Evolutionary conservation across 2,888 invertebrate species (phyloP), one percentile per base, ranked within the genome.

Genomic region (Malthinus seriepunctatus): DNA sequence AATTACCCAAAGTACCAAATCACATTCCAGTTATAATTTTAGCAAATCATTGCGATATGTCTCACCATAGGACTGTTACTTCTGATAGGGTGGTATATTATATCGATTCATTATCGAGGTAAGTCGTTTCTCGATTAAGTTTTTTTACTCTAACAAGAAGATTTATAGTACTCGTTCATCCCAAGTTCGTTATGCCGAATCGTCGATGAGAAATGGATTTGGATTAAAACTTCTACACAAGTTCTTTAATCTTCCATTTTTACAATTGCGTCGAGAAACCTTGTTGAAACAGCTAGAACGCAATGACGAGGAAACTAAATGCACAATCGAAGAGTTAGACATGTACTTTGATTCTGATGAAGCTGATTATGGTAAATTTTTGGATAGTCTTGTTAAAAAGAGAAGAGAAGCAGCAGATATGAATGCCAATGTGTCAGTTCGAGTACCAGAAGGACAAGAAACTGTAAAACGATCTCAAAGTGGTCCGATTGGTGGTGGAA

Each of bases 21-120:
- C 89, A 90, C 71, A 83, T 90, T 74, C 94, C 95, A 1, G 88
- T 96, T 8, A 86, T 97, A 52, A 87, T 97, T 33, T 82, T 97
- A 46, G 96, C 95, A 1, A 97, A 97, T 81, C 95, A 95, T 76
- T 89, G 95, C 74, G 97, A 97, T 77, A 95, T 97, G 95, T 88
- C 93, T n/a, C 96, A 96, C 78, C 96, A 97, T 75, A 83, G 96
- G 51, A 91, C 91, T 58, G 89, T 96, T 15, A 85, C 87, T 1
- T 79, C 84, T 12, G 90, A 91, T 76, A 87, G 88, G 71, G 86
- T 89, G 32, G 80, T 82, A 51, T 87, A 84, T 71, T 88, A 88
- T 70, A 85, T 90, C 55, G 89, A 90, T 66, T 84, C 86, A 32
- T 75, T 83, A 66, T 69, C 74, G 31, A 79, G 80, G 84, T 88